A percentile compares a stretch with the other conserved stretches of the same genome.
Evolutionary conservation across 2,888 invertebrate genomes (phyloP).

Genomic region (Synergus itoensis): DNA sequence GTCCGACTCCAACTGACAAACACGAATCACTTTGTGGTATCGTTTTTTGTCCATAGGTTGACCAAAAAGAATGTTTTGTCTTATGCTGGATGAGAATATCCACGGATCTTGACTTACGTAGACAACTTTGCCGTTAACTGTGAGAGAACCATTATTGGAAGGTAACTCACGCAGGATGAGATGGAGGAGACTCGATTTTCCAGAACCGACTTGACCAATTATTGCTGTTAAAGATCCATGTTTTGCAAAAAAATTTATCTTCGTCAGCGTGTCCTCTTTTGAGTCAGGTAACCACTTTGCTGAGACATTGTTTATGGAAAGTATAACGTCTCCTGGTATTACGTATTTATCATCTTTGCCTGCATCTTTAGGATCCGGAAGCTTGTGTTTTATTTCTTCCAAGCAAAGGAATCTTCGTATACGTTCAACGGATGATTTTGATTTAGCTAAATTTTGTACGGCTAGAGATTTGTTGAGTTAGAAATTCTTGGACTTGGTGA

Average conservation of each 20-base stretch:
- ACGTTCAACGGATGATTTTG: no score
- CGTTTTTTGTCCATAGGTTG: constrained; percentile 65
- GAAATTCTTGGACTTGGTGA: no score
- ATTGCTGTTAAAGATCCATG: constrained; percentile 83
- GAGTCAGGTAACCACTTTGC: constrained; percentile 85
- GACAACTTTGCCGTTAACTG: constrained; percentile 83
- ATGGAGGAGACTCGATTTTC: constrained; percentile 82
- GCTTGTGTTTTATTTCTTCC: no score
- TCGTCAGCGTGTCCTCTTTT: constrained; percentile 85
- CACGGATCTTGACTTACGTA: constrained; percentile 93
- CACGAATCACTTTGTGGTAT: constrained; percentile 80
- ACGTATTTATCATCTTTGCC: no score
- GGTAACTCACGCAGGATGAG: constrained; percentile 82
- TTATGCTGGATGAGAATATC: constrained; percentile 85
- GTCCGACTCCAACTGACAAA: constrained; percentile 69
- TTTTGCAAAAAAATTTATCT: constrained; percentile 83
- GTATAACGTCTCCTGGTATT: no score
- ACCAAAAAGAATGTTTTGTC: constrained; percentile 81
- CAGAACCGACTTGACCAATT: constrained; percentile 83
- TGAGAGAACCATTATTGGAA: constrained; percentile 41
- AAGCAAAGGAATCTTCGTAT: no score
- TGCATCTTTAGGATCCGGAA: no score
- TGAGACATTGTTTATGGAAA: constrained; percentile 49
- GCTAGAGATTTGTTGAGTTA: no score
- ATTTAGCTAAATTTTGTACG: no score